Evolutionary conservation across 2,888 invertebrate genomes (phyloP).

Genomic region (Hyppa rectilinea): DNA sequence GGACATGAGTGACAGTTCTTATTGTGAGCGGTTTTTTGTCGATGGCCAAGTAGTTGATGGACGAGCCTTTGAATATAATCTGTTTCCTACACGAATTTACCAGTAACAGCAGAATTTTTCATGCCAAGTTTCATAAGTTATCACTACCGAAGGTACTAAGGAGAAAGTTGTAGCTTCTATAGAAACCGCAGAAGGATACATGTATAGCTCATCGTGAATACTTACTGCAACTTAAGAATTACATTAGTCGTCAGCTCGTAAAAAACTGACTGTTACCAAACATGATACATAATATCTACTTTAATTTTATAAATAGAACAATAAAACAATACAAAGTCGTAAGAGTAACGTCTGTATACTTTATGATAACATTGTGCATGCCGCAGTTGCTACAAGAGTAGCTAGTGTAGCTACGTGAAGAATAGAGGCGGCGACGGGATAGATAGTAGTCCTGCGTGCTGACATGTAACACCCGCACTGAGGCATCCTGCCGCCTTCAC

Average conservation of each 20-base stretch:
- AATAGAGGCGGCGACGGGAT: background rate
- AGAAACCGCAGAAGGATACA: background rate
- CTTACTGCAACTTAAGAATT: too few species aligned
- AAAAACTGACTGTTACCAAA: constrained; percentile 8
- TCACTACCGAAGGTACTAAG: too few species aligned
- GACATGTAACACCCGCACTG: background rate
- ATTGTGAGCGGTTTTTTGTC: background rate
- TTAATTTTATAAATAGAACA: background rate
- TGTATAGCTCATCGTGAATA: too few species aligned
- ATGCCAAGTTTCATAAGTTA: too few species aligned
- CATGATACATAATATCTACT: background rate
- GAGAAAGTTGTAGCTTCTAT: background rate
- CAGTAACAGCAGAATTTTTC: too few species aligned
- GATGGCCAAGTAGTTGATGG: too few species aligned
- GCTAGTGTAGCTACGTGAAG: background rate
- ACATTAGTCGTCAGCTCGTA: background rate
- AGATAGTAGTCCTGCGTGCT: background rate
- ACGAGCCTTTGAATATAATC: background rate
- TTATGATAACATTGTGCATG: background rate
- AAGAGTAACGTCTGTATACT: constrained; percentile 3
- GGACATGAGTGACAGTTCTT: too few species aligned
- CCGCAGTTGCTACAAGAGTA: background rate
- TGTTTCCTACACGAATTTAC: background rate
- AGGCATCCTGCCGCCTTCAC: background rate
- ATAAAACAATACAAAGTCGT: background rate